These are phyloP conservation scores for Astyanax mexicanus DNA, from an alignment of 2,797 vertebrate genomes.

Conservation along the genomic window DNA sequence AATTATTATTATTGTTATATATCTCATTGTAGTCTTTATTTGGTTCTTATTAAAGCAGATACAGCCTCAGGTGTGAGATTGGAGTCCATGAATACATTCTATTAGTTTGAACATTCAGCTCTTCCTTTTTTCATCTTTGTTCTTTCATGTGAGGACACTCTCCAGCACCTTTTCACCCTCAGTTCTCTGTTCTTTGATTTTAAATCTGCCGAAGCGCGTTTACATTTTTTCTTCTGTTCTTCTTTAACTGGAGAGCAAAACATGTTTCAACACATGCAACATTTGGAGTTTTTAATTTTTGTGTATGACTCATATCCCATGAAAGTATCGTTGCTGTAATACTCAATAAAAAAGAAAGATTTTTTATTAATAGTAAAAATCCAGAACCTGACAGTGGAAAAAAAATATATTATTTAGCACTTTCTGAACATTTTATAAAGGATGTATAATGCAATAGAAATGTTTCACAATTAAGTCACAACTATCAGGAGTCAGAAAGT, in stretches of 20 bases:
- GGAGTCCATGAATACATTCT: conserved; percentile 50
- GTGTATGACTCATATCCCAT: neutral
- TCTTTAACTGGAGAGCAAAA: conserved; percentile 20
- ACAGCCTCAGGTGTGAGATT: conserved; percentile 58
- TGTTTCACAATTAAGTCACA: too few species aligned
- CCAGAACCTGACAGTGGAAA: too few species aligned
- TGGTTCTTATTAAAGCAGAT: conserved; percentile 20
- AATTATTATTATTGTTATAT: too few species aligned
- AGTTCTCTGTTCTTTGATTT: conserved; percentile 45
- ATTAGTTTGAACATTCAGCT: conserved; percentile 55
- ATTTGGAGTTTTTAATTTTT: neutral
- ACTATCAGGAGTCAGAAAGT: too few species aligned
- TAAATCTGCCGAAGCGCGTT: conserved; percentile 53
- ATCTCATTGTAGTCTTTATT: neutral
- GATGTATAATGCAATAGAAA: too few species aligned
- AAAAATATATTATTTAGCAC: too few species aligned
- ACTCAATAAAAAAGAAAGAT: neutral
- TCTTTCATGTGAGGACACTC: conserved; percentile 40
- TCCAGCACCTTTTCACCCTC: conserved; percentile 31
- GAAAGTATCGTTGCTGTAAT: neutral
- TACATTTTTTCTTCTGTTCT: conserved; percentile 47
- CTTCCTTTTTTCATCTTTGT: conserved; percentile 53
- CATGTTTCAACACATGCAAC: neutral
- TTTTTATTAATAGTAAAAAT: too few species aligned
- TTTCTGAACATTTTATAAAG: too few species aligned